phyloP scores from a whole-genome alignment of 2,113 vertebrate species.

The Lophura nycthemera region DNA sequence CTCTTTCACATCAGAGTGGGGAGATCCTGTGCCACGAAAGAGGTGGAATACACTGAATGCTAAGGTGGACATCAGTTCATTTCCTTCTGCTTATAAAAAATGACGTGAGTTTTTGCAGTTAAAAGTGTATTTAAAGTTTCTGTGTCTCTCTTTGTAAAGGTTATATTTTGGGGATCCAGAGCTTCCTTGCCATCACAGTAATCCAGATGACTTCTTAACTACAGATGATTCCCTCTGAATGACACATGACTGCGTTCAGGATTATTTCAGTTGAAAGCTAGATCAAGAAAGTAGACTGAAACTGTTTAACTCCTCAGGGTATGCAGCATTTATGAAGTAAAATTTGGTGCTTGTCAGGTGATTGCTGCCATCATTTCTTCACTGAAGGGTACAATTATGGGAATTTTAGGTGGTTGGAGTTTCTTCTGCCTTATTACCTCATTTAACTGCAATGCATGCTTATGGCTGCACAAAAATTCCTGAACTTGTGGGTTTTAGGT shows the following conservation, averaged over 20 bases:
- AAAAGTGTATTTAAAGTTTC: accelerated
- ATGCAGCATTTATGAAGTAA: neutral
- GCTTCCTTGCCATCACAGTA: neutral
- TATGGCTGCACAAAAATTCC: neutral
- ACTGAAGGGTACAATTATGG: neutral
- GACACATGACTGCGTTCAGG: neutral
- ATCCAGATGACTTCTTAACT: neutral
- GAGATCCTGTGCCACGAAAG: neutral
- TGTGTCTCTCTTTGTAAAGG: neutral
- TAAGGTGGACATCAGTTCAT: neutral
- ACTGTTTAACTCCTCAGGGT: neutral
- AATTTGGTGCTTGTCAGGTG: neutral
- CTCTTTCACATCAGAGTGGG: neutral
- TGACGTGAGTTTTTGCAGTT: neutral
- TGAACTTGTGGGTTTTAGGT: neutral
- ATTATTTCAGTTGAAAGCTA: neutral
- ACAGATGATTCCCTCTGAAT: neutral
- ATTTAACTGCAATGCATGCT: neutral
- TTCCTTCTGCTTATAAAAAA: neutral
- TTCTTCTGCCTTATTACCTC: neutral
- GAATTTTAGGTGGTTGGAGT: neutral
- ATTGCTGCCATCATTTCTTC: neutral
- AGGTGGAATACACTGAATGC: neutral
- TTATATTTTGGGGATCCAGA: neutral
- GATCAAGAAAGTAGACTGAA: neutral